A percentile compares a stretch with the other conserved stretches of the same genome.
phyloP scores from a whole-genome alignment of 2,113 vertebrate species.

The Callocephalon fimbriatum region DNA sequence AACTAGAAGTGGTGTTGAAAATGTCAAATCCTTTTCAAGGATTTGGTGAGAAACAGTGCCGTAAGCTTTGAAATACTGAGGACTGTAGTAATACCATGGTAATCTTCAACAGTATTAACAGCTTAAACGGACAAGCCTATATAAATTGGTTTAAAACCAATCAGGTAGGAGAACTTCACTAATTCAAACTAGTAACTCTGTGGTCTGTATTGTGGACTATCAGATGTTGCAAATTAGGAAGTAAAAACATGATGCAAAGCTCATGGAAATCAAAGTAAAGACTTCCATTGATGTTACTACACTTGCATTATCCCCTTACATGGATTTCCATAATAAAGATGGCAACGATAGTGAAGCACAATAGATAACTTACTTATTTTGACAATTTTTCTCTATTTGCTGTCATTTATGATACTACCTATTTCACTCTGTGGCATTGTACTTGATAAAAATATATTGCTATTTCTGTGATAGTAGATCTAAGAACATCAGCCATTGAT shows the following conservation, averaged over 20 bases:
- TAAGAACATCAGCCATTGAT: not conserved
- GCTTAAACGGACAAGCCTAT: conserved; percentile 26
- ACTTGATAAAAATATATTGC: not conserved
- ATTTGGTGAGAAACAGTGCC: conserved; percentile 20
- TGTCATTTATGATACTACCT: not conserved
- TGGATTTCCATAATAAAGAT: not conserved
- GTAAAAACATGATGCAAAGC: not conserved
- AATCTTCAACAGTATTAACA: conserved; percentile 59
- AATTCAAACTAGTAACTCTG: conserved; percentile 26
- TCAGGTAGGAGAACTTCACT: conserved; percentile 25
- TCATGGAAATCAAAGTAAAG: not conserved
- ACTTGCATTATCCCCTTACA: not conserved
- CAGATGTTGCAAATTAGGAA: conserved; percentile 24
- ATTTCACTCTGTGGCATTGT: not conserved
- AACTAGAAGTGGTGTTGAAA: not conserved
- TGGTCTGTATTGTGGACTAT: not conserved
- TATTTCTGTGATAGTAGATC: not conserved
- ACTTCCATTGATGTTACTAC: not conserved
- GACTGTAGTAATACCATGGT: conserved; percentile 33
- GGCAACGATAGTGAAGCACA: not conserved
- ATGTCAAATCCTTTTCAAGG: conserved; percentile 45
- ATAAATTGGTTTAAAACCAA: conserved; percentile 57
- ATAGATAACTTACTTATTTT: not conserved
- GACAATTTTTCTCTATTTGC: not conserved
- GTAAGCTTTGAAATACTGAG: conserved; percentile 48